Conservation (phyloP, 2,113 vertebrate genomes). For the Pachypanchax playfairii region DNA sequence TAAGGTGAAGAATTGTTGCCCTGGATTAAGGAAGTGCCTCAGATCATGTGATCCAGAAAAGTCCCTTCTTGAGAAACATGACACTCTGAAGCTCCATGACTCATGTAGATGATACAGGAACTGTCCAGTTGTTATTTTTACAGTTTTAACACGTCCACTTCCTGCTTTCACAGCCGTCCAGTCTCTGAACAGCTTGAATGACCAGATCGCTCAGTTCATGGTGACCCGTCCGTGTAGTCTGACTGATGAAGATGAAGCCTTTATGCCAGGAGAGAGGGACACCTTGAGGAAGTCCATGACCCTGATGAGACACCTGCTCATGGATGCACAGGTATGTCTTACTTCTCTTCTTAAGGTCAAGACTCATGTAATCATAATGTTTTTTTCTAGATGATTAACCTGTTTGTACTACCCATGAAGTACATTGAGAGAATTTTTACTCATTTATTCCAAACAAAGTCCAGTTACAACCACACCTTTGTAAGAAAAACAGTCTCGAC, state of each 20-base stretch:
- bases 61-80: slow-evolving; percentile 10
- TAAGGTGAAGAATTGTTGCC: slow-evolving; percentile 33
- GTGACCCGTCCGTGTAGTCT: slow-evolving; percentile 85
- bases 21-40: slow-evolving; percentile 33
- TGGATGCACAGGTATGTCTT: slow-evolving; percentile 91
- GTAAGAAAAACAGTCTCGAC: too few relatives aligned
- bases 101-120: background rate
- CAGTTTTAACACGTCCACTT: background rate
- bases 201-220: slow-evolving; percentile 94
- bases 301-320: slow-evolving; percentile 91
- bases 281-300: slow-evolving; percentile 90
- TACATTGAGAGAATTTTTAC: too few relatives aligned
- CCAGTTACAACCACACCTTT: too few relatives aligned
- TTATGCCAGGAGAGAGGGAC: slow-evolving; percentile 86
- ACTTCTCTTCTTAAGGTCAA: background rate
- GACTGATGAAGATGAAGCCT: slow-evolving; percentile 83
- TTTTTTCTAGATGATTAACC: too few relatives aligned
- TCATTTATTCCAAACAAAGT: too few relatives aligned
- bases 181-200: slow-evolving; percentile 90
- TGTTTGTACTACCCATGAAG: too few relatives aligned
- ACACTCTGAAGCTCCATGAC: slow-evolving; percentile 8
- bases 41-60: slow-evolving; percentile 36
- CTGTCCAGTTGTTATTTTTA: background rate
- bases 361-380: background rate
- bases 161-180: slow-evolving; percentile 84